Base-by-base conservation (phyloP, 2,888 invertebrate genomes). In the Ceraclea dissimilis region DNA sequence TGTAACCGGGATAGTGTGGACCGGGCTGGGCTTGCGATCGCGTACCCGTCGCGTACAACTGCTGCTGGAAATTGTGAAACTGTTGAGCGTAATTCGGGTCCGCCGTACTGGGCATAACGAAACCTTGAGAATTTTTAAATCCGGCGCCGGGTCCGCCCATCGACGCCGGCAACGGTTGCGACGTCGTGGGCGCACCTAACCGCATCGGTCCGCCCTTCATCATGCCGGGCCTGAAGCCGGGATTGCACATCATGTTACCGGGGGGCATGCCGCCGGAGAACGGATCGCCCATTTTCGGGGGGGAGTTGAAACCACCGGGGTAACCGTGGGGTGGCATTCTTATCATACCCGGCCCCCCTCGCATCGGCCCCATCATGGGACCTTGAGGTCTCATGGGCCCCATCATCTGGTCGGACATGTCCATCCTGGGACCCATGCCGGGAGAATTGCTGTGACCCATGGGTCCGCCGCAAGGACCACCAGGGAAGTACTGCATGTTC, bases 11-110 rank as follows among this genome's bases (percentile, higher is more conserved):
- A 57, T 76, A 75, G 69, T 76, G 76, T 54, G 69, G 69, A 62
- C 68, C 70, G 67, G 75, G 77, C 62, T 76, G 76, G 64, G 71
- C 73, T 47, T 70, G 73, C 18, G 71, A 74, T 54, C 77, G 68
- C 61, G 70, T 72, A 43, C 77, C 76, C 50, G 93, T 94, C 60
- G 94, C 93, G 73, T 94, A 94, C 64, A 94, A 75, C 73, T 93
- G 93, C 71, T 94, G 94, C 70, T 94, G 94, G 79, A 94, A 94
- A 75, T 93, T 91, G 74, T 93, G 93, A 78, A 90, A 94, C 79
- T 93, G 93, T 72, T 92, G 92, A 67, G 93, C 93, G 76, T 94
- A 94, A 70, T 90, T 91, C 13, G 93, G 90, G 74, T 94, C 93
- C 49, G 88, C 86, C 58, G 92, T 89, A 22, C 86, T 88, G 8